Evolutionary conservation across 2,888 invertebrate genomes (phyloP).

Genomic region (Athrips mouffetella): DNA sequence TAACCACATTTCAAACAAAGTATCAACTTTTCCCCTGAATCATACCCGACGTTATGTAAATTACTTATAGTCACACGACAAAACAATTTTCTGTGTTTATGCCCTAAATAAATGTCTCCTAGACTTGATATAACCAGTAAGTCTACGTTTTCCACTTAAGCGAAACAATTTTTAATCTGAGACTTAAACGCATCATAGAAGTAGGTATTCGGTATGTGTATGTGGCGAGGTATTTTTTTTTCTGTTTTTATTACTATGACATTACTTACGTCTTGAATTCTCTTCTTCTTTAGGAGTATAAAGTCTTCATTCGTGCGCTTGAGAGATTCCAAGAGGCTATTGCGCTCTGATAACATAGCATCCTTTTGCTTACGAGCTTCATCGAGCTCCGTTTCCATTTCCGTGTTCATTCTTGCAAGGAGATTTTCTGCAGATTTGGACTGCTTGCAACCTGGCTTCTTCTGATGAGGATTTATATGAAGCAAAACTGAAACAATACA

Average conservation of each 20-base stretch:
- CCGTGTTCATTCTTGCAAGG: conserved; percentile 54
- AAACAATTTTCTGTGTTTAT: too few relatives aligned
- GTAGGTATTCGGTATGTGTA: too few relatives aligned
- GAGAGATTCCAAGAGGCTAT: conserved; percentile 80
- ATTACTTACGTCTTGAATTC: conserved; percentile 88
- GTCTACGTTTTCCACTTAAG: too few relatives aligned
- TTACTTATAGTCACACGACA: not conserved
- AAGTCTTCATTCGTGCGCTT: conserved; percentile 86
- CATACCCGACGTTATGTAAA: not conserved
- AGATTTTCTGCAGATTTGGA: conserved; percentile 66
- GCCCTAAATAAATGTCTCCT: too few relatives aligned
- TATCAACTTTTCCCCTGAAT: not conserved
- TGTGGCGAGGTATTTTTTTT: too few relatives aligned
- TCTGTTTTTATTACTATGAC: too few relatives aligned
- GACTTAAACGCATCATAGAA: too few relatives aligned
- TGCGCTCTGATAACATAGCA: conserved; percentile 71
- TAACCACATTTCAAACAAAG: not conserved
- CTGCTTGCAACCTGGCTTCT: conserved; percentile 47
- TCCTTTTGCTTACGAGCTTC: conserved; percentile 69
- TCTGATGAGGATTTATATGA: conserved; percentile 62
- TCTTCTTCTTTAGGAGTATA: conserved; percentile 85
- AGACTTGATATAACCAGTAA: too few relatives aligned
- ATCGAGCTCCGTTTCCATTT: conserved; percentile 64
- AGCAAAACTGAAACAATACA: conserved; percentile 51
- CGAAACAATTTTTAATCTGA: too few relatives aligned